phyloP scores from a whole-genome alignment of 2,113 vertebrate genomes.

The Natator depressus region DNA sequence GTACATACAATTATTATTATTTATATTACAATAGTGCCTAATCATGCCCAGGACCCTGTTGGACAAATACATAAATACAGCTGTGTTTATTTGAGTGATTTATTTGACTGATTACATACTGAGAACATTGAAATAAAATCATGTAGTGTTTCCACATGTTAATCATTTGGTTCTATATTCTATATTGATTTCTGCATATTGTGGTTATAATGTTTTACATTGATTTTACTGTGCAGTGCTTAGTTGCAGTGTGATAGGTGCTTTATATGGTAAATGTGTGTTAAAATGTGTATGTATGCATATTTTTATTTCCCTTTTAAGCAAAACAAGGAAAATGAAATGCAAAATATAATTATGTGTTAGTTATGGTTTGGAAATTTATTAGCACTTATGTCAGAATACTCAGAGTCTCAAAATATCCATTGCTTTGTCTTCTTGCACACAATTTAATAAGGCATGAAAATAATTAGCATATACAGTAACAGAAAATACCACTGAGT shows the following conservation, averaged over 20 bases:
- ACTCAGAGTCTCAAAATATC: not conserved
- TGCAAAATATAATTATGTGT: not conserved
- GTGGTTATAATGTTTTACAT: not conserved
- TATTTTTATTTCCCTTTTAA: not conserved
- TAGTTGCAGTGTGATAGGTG: not conserved
- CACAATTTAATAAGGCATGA: not conserved
- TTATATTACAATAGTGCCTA: not conserved
- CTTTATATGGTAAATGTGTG: not conserved
- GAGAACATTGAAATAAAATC: not conserved
- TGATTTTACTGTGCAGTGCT: not conserved
- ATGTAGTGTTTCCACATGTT: not conserved
- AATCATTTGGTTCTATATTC: not conserved
- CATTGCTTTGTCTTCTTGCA: not conserved
- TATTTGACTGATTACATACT: not conserved
- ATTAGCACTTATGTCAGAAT: not conserved
- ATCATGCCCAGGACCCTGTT: not conserved
- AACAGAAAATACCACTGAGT: not conserved
- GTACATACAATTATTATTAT: not conserved
- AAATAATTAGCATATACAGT: not conserved
- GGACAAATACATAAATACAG: not conserved
- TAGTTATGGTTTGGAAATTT: not conserved
- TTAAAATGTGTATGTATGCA: not conserved
- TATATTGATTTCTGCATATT: not conserved
- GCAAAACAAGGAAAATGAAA: not conserved
- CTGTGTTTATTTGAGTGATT: not conserved